phyloP scores from a whole-genome alignment of 2,888 invertebrate genomes.

The Chaitophorus viminalis region DNA sequence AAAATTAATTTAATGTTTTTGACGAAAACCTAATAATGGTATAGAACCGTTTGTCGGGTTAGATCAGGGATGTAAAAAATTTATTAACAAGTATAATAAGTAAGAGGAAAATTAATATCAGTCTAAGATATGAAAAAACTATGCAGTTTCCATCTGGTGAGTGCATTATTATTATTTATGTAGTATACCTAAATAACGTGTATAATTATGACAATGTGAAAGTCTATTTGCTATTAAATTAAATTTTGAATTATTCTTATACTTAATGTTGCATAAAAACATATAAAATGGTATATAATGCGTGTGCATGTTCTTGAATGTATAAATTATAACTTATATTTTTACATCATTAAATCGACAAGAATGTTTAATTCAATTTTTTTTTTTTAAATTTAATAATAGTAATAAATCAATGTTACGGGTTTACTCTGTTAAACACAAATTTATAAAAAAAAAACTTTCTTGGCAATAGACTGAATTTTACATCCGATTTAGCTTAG shows the following conservation, averaged over 20 bases:
- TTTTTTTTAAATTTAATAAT: background rate
- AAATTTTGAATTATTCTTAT: background rate
- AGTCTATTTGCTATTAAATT: background rate
- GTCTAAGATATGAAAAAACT: too few species aligned
- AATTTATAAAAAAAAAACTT: background rate
- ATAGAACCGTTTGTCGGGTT: too few species aligned
- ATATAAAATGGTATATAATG: background rate
- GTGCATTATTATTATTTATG: too few species aligned
- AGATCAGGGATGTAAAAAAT: too few species aligned
- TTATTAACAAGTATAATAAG: too few species aligned
- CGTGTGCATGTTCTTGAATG: background rate
- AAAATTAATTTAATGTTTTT: too few species aligned
- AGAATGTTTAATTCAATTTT: background rate
- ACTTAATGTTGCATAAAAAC: background rate
- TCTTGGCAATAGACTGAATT: background rate
- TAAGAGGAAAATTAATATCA: too few species aligned
- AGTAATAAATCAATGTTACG: background rate
- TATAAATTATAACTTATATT: background rate
- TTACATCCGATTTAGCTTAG: slow-evolving; percentile 23
- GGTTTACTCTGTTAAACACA: too few species aligned
- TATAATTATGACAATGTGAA: background rate
- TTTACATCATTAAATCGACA: slow-evolving; percentile 27
- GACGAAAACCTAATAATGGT: too few species aligned
- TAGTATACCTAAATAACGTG: background rate
- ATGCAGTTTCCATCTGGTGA: too few species aligned